These are phyloP conservation scores for Rhagoletis pomonella DNA, from an alignment of 1,140 invertebrate genomes.

Conservation along the genomic window DNA sequence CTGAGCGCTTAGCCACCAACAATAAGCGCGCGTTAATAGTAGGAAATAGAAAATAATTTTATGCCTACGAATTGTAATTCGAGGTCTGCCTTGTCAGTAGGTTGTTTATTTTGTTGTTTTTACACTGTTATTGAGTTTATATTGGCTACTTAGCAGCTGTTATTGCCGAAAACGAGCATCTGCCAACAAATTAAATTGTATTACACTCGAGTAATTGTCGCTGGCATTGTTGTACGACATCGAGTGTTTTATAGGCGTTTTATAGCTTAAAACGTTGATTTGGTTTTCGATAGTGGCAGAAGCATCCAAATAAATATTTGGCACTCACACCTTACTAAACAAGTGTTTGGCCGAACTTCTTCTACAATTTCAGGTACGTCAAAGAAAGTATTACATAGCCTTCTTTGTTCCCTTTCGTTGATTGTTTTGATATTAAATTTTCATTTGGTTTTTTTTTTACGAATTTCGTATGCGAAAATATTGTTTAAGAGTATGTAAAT, in stretches of 20 bases:
- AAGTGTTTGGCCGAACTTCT: too few species aligned
- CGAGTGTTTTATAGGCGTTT: not conserved
- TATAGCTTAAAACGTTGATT: not conserved
- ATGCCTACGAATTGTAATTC: not conserved
- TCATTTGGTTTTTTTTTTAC: not conserved
- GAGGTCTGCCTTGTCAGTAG: not conserved
- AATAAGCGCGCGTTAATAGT: not conserved
- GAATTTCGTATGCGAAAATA: not conserved
- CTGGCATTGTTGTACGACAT: not conserved
- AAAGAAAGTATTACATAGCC: too few species aligned
- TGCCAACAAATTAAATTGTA: not conserved
- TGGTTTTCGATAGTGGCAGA: not conserved
- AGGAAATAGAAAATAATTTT: constrained; percentile 30
- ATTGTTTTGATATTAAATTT: not conserved
- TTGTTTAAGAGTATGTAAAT: not conserved
- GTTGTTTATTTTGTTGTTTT: not conserved
- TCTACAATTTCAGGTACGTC: too few species aligned
- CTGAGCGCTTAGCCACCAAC: not conserved
- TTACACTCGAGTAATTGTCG: not conserved
- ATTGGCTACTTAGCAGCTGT: not conserved
- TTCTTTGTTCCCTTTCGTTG: not conserved
- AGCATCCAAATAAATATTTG: too few species aligned
- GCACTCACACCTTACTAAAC: too few species aligned
- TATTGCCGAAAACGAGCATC: not conserved
- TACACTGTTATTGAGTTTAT: not conserved